Conservation (phyloP, 1,140 invertebrate species). For the Neuroterus valhalla region DNA sequence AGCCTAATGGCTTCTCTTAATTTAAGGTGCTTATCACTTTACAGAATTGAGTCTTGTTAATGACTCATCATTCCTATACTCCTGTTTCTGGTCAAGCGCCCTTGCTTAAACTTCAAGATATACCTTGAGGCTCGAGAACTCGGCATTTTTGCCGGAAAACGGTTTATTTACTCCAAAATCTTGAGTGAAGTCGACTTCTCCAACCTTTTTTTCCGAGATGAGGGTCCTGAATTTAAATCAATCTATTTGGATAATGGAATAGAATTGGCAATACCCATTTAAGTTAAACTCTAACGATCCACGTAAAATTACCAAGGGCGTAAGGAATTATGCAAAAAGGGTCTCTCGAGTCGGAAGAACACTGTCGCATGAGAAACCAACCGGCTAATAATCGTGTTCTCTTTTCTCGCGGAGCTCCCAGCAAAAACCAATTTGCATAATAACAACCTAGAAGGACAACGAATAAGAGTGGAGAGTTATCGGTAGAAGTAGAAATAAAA, state of each 20-base stretch:
- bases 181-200: not conserved
- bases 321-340: conserved; percentile 27
- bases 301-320: conserved; percentile 23
- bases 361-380: conserved; percentile 18
- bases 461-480: conserved; percentile 14
- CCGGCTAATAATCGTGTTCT: conserved; percentile 23
- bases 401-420: conserved; percentile 12
- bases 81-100: no score
- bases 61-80: no score
- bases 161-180: no score
- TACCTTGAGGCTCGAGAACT: no score
- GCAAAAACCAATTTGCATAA: conserved; percentile 27
- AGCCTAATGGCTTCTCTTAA: no score
- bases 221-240: not conserved
- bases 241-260: conserved; percentile 1
- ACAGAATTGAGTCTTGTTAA: no score
- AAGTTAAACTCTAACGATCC: conserved; percentile 1
- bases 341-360: conserved; percentile 14
- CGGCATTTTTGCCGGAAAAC: no score
- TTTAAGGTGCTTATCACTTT: no score
- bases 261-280: not conserved
- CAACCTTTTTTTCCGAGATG: not conserved
- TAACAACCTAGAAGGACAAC: conserved; percentile 29
- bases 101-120: no score
- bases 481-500: conserved; percentile 4